phyloP scores from a whole-genome alignment of 2,797 vertebrate species.

The Gorsachius magnificus region DNA sequence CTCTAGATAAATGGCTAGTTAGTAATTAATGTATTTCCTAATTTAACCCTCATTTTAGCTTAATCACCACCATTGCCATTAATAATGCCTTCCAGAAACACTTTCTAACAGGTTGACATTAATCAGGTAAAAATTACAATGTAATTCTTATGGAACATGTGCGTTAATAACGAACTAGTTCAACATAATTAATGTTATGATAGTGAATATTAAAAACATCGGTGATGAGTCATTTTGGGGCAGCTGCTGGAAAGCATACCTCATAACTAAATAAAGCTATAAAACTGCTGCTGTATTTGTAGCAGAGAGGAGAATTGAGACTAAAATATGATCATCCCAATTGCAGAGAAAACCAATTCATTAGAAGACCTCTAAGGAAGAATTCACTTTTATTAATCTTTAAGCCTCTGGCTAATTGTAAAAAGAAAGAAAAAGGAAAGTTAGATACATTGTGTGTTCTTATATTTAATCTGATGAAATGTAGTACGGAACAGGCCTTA shows the following conservation, averaged over 20 bases:
- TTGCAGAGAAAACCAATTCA: background rate
- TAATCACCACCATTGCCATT: background rate
- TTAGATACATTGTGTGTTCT: background rate
- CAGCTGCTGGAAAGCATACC: background rate
- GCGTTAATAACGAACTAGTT: background rate
- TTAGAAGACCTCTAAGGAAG: background rate
- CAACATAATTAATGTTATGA: background rate
- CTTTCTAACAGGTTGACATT: background rate
- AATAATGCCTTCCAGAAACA: conserved; percentile 36
- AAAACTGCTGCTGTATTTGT: background rate
- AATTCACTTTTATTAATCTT: background rate
- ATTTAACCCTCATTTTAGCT: conserved; percentile 27
- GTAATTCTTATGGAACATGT: conserved; percentile 11
- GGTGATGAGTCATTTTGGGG: background rate
- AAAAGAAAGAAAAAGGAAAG: background rate
- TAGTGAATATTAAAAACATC: background rate
- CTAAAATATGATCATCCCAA: background rate
- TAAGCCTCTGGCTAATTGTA: background rate
- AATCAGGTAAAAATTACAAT: conserved; percentile 34
- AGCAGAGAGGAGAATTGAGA: background rate
- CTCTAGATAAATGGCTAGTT: background rate
- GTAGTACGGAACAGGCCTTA: background rate
- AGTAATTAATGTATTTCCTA: conserved; percentile 38
- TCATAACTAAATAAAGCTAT: background rate
- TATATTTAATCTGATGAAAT: background rate